phyloP scores from a whole-genome alignment of 2,888 invertebrate species.

The Electrophaes corylata region DNA sequence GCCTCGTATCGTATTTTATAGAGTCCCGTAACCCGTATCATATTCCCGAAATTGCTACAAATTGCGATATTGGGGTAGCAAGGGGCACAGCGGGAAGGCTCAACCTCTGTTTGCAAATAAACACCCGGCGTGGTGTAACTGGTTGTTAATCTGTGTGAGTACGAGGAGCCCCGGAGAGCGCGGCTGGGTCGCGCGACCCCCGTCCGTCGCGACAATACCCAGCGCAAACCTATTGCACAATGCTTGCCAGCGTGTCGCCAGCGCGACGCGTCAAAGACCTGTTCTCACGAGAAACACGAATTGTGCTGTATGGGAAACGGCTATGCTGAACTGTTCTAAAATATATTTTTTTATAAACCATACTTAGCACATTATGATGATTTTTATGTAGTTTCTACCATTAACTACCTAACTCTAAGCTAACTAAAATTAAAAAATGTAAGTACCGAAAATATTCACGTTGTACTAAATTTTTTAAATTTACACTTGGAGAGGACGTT shows the following conservation, averaged over 20 bases:
- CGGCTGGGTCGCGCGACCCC: conserved; percentile 7
- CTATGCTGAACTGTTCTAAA: conserved; percentile 2
- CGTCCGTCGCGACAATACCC: conserved; percentile 44
- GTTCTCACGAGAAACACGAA: conserved; percentile 74
- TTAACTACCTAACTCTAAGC: too few relatives aligned
- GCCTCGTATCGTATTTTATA: conserved; percentile 31
- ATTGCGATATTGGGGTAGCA: conserved; percentile 61
- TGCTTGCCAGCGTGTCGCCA: conserved; percentile 66
- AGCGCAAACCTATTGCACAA: conserved; percentile 57
- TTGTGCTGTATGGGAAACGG: conserved; percentile 40
- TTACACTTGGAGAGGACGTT: too few relatives aligned
- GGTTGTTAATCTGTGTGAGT: conserved; percentile 27
- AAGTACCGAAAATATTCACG: too few relatives aligned
- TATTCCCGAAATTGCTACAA: conserved; percentile 72
- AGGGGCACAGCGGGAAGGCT: conserved; percentile 64
- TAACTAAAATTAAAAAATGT: too few relatives aligned
- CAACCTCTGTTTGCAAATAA: conserved; percentile 80
- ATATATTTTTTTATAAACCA: conserved; percentile 14
- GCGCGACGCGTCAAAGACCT: conserved; percentile 50
- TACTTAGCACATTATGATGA: too few relatives aligned
- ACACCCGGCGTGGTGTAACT: conserved; percentile 68
- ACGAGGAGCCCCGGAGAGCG: conserved; percentile 20
- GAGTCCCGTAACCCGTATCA: conserved; percentile 61
- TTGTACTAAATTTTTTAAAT: too few relatives aligned
- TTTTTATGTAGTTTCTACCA: too few relatives aligned